Conservation (phyloP, 1,140 invertebrate species). For the Aphaenogaster ashmeadi region DNA sequence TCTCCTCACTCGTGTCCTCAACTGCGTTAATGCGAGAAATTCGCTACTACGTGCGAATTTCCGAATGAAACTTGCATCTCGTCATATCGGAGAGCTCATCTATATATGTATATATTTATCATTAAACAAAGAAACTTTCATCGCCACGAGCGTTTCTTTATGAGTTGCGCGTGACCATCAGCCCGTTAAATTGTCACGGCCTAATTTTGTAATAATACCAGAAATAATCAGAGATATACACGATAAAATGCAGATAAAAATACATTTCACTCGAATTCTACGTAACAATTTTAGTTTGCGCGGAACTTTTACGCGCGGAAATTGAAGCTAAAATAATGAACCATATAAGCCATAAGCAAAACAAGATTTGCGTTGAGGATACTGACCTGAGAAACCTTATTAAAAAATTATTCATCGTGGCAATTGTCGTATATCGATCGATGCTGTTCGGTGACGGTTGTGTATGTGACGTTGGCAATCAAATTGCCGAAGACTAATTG, state of each 20-base stretch:
- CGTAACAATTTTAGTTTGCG: background rate
- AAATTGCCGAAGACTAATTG: background rate
- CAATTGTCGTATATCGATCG: background rate
- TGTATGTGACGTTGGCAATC: background rate
- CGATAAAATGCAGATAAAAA: background rate
- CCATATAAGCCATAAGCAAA: background rate
- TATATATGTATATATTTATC: conserved; percentile 7
- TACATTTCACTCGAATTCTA: background rate
- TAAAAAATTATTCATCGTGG: background rate
- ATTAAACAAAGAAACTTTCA: conserved; percentile 53
- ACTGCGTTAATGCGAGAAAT: conserved; percentile 8
- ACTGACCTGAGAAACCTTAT: background rate
- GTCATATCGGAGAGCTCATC: background rate
- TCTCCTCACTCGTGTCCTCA: conserved; percentile 5
- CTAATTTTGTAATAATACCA: conserved; percentile 12
- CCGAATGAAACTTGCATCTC: conserved; percentile 13
- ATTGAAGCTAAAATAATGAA: background rate
- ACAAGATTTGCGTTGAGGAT: background rate
- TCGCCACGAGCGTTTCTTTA: conserved; percentile 2
- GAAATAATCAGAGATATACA: background rate
- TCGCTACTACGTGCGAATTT: conserved; percentile 31
- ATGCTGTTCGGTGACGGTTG: background rate
- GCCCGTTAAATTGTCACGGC: background rate
- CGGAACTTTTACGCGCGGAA: background rate
- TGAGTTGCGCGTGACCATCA: background rate